Evolutionary conservation across 2,113 vertebrate species (phyloP).

Genomic region (Sylvia atricapilla): DNA sequence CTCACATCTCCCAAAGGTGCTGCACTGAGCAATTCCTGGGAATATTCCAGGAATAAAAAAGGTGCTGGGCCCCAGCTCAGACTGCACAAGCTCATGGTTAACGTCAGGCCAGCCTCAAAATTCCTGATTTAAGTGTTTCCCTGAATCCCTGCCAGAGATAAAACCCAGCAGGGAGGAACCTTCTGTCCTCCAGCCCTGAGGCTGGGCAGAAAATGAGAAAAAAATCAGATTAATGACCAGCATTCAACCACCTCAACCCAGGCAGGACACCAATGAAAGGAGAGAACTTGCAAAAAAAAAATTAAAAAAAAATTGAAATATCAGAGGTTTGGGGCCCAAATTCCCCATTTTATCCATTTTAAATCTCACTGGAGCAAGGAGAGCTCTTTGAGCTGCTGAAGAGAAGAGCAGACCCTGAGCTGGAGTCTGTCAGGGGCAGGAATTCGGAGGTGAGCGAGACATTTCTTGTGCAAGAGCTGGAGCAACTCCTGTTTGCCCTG

Average conservation of each 20-base stretch:
- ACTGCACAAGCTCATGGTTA: background rate
- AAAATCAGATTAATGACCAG: background rate
- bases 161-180: background rate
- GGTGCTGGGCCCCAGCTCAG: background rate
- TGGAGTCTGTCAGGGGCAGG: background rate
- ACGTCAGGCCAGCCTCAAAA: background rate
- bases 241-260: too few relatives aligned
- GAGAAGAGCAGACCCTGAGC: background rate
- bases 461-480: background rate
- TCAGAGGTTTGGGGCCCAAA: background rate
- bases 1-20: background rate
- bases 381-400: accelerated
- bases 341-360: accelerated
- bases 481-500: background rate
- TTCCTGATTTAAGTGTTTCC: background rate
- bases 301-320: background rate
- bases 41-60: background rate
- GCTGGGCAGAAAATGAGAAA: background rate
- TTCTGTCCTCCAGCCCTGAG: background rate
- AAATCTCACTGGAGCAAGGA: accelerated
- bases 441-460: background rate
- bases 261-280: background rate
- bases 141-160: background rate
- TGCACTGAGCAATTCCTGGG: background rate
- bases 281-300: background rate